Evolutionary conservation across 2,888 invertebrate species (phyloP).

Genomic region (Coremacera marginata): DNA sequence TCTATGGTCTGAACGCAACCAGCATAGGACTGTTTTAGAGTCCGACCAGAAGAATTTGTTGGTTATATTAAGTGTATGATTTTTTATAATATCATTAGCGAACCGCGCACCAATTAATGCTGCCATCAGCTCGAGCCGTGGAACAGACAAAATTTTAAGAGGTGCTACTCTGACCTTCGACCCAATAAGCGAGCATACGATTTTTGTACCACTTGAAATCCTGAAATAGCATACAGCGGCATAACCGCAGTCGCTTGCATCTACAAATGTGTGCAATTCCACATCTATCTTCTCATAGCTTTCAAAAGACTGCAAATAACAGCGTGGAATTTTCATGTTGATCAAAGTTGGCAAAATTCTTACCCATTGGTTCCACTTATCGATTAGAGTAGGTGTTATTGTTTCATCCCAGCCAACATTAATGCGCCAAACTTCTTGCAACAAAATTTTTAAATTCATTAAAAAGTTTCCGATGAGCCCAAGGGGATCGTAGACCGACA

Average conservation of each 20-base stretch:
- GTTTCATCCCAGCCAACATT: conserved; percentile 7
- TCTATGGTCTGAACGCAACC: too few relatives aligned
- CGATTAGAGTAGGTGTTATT: neutral
- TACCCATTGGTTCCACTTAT: conserved; percentile 23
- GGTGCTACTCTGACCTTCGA: conserved; percentile 41
- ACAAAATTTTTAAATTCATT: conserved; percentile 21
- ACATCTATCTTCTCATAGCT: neutral
- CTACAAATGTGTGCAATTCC: conserved; percentile 29
- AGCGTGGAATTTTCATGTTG: conserved; percentile 30
- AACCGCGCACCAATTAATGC: too few relatives aligned
- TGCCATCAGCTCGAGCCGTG: neutral
- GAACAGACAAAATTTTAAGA: too few relatives aligned
- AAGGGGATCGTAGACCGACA: conserved; percentile 21
- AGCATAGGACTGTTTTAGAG: too few relatives aligned
- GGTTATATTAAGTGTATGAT: too few relatives aligned
- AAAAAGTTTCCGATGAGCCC: conserved; percentile 23
- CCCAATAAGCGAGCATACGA: conserved; percentile 30
- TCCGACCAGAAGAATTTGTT: too few relatives aligned
- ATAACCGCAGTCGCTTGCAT: conserved; percentile 25
- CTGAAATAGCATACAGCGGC: neutral
- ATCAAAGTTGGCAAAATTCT: conserved; percentile 25
- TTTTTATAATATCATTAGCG: too few relatives aligned
- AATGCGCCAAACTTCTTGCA: conserved; percentile 25
- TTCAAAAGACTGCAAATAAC: neutral
- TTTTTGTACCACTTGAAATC: neutral